phyloP scores from a whole-genome alignment of 1,140 invertebrate genomes.

The Diuraphis noxia region DNA sequence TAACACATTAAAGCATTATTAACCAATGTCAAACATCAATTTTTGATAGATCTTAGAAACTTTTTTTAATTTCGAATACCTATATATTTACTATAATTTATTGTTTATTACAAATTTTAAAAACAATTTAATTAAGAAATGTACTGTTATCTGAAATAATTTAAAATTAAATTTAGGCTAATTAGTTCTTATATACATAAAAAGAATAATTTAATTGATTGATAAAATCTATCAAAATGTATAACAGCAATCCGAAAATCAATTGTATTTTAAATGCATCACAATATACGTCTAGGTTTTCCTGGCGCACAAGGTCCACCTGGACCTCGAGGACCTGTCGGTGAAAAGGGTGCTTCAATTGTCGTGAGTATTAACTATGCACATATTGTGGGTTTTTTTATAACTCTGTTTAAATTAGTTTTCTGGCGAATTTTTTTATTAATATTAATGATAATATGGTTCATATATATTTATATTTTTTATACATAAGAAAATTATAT shows the following conservation, averaged over 20 bases:
- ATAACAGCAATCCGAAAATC: background rate
- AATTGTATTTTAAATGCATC: background rate
- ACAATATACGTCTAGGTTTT: constrained; percentile 38
- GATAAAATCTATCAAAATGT: background rate
- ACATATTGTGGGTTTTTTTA: background rate
- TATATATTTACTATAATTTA: too few relatives aligned
- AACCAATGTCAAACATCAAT: background rate
- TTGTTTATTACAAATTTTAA: background rate
- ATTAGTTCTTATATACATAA: background rate
- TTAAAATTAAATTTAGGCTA: background rate
- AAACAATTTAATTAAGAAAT: background rate
- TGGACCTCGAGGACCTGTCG: constrained; percentile 61
- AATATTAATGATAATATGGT: background rate
- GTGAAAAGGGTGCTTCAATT: constrained; percentile 71
- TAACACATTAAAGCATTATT: background rate
- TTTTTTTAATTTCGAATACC: too few relatives aligned
- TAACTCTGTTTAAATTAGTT: background rate
- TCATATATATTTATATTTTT: background rate
- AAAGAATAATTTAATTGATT: background rate
- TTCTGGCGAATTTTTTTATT: background rate
- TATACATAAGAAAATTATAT: background rate
- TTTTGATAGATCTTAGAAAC: background rate
- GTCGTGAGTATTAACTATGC: constrained; percentile 61
- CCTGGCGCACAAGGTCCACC: constrained; percentile 58
- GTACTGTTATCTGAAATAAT: background rate